These are phyloP conservation scores for Lytechinus variegatus DNA, from an alignment of 35 echinoderm and acorn worm genomes.

Conservation along the genomic window DNA sequence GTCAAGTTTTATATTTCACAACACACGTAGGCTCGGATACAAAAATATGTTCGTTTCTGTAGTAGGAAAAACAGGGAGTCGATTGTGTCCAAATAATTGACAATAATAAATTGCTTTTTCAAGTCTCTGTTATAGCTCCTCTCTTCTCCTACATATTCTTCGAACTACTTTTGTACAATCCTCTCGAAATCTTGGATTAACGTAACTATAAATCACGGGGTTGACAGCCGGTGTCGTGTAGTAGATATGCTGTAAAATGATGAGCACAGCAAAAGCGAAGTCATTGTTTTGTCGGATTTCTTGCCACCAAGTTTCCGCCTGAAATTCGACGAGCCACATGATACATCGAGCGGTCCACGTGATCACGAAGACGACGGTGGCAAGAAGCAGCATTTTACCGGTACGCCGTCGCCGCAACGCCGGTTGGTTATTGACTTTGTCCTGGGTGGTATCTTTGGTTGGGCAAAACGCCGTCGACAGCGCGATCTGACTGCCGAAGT, in stretches of 20 bases:
- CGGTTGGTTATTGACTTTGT: constrained; percentile 36
- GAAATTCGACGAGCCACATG: constrained; percentile 70
- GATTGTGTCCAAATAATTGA: no score
- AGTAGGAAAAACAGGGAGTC: no score
- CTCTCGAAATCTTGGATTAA: constrained; percentile 68
- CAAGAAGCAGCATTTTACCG: constrained; percentile 78
- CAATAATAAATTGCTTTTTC: no score
- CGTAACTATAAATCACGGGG: constrained; percentile 75
- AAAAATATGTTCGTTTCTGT: no score
- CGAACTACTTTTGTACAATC: constrained; percentile 61
- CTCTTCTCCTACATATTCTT: constrained; percentile 6
- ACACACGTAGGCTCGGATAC: no score
- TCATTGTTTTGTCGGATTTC: constrained; percentile 44
- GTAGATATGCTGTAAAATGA: constrained; percentile 71
- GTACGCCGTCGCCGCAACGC: constrained; percentile 51
- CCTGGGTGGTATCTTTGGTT: constrained; percentile 15
- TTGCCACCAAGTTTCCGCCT: constrained; percentile 47
- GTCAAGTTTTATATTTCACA: no score
- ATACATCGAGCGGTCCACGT: constrained; percentile 79
- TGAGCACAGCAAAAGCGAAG: constrained; percentile 57
- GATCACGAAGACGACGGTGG: constrained; percentile 73
- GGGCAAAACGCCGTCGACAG: neutral
- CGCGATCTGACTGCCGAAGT: constrained; percentile 6
- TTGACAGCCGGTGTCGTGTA: constrained; percentile 79
- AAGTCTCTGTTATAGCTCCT: neutral